A percentile compares a stretch with the other conserved stretches of the same genome.
Conservation (phyloP, 2,888 invertebrate genomes). For the Brenthis daphne region DNA sequence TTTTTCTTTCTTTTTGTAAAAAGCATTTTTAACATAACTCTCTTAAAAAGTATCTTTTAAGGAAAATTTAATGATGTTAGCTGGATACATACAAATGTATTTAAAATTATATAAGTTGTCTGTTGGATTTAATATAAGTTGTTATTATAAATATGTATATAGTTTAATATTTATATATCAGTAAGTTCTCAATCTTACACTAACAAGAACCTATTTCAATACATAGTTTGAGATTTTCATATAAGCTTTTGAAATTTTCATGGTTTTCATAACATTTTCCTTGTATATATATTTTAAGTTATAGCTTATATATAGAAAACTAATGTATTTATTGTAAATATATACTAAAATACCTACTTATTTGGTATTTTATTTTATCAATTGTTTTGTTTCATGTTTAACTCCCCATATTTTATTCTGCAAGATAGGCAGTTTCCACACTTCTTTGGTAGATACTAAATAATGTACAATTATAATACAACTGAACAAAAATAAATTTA, state of each 20-base stretch:
- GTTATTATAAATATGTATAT: conserved; percentile 19
- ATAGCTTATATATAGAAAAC: background rate
- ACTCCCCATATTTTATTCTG: too few species aligned
- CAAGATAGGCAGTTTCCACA: too few species aligned
- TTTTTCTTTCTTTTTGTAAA: background rate
- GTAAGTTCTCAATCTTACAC: background rate
- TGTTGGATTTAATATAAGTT: conserved; percentile 22
- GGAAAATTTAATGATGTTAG: conserved; percentile 6
- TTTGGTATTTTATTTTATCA: conserved; percentile 3
- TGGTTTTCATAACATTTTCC: background rate
- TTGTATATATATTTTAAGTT: conserved; percentile 2
- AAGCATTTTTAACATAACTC: conserved; percentile 10
- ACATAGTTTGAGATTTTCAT: background rate
- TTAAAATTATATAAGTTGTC: conserved; percentile 6
- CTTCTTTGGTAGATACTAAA: too few species aligned
- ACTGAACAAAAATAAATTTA: too few species aligned
- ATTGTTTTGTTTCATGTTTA: background rate
- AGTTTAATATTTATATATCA: conserved; percentile 14
- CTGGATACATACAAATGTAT: conserved; percentile 1
- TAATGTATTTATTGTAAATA: conserved; percentile 27
- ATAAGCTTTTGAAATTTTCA: too few species aligned
- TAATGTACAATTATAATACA: too few species aligned
- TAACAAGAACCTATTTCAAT: background rate
- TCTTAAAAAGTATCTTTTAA: background rate
- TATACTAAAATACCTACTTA: conserved; percentile 16